Conservation (phyloP, 2,113 vertebrate species). For the Chaetura pelagica region DNA sequence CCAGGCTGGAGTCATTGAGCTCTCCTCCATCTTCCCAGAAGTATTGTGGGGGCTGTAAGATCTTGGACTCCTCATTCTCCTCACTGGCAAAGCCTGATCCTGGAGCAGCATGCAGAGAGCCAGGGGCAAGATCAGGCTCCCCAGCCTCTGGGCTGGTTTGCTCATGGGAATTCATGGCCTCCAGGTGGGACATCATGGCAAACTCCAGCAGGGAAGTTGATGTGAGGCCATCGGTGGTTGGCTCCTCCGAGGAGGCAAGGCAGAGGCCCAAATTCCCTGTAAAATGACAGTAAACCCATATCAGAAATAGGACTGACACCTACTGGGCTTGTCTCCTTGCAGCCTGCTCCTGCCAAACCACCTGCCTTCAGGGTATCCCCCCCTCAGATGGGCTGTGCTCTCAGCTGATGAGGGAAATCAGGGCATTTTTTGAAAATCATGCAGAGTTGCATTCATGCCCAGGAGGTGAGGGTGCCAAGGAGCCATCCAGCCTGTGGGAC, state of each 20-base stretch:
- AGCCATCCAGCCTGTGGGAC: not conserved
- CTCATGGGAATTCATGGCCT: constrained; percentile 67
- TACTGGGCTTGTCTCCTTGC: not conserved
- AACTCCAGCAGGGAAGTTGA: constrained; percentile 78
- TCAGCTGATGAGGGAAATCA: not conserved
- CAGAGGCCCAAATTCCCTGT: constrained; percentile 69
- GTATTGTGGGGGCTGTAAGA: constrained; percentile 77
- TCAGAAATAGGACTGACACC: not conserved
- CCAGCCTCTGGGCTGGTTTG: not conserved
- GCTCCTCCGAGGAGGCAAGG: constrained; percentile 61
- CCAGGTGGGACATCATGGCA: constrained; percentile 70
- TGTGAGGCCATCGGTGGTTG: constrained; percentile 72
- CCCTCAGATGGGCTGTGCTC: not conserved
- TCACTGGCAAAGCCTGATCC: constrained; percentile 89
- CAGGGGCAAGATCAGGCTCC: constrained; percentile 42
- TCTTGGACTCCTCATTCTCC: constrained; percentile 86
- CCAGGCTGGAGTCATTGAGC: constrained; percentile 77
- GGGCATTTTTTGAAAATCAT: not conserved
- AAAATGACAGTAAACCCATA: not conserved
- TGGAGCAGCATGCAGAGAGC: constrained; percentile 74
- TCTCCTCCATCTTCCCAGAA: constrained; percentile 83
- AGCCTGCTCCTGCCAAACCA: not conserved
- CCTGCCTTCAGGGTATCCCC: not conserved
- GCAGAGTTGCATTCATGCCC: not conserved
- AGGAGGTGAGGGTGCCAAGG: not conserved